These are phyloP conservation scores for Trissolcus japonicus DNA, from an alignment of 2,888 invertebrate species.

Conservation along the genomic window DNA sequence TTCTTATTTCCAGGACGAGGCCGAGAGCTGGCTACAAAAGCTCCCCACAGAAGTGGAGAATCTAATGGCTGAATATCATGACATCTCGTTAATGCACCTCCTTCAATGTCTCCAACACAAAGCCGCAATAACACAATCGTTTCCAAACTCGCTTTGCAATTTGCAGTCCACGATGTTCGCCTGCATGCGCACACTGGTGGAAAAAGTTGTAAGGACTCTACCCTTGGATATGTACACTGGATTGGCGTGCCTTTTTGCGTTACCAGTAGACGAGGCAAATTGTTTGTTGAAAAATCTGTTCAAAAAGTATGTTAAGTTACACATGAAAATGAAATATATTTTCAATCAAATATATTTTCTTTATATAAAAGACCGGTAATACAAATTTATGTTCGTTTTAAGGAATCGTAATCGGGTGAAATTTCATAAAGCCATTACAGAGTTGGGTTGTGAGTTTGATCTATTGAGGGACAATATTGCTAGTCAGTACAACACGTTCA, in stretches of 20 bases:
- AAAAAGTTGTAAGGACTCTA: slow-evolving; percentile 70
- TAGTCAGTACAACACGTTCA: slow-evolving; percentile 59
- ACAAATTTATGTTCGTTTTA: slow-evolving; percentile 16
- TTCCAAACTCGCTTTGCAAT: not conserved
- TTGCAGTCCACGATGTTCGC: slow-evolving; percentile 10
- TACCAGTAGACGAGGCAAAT: slow-evolving; percentile 63
- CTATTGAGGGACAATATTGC: slow-evolving; percentile 58
- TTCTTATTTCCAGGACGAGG: slow-evolving; percentile 19
- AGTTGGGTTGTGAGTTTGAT: slow-evolving; percentile 68
- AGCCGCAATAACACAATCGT: slow-evolving; percentile 27
- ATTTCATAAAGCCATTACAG: slow-evolving; percentile 62
- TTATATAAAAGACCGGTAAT: not conserved
- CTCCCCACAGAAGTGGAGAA: slow-evolving; percentile 44
- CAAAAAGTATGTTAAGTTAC: slow-evolving; percentile 18
- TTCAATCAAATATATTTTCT: too few species aligned
- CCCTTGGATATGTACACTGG: slow-evolving; percentile 73
- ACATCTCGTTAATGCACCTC: slow-evolving; percentile 64
- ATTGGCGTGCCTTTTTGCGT: slow-evolving; percentile 69
- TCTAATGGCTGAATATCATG: slow-evolving; percentile 63
- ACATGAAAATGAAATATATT: slow-evolving; percentile 1
- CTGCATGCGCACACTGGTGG: slow-evolving; percentile 64
- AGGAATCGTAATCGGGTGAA: slow-evolving; percentile 62
- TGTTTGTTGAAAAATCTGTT: slow-evolving; percentile 62
- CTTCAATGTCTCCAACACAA: slow-evolving; percentile 62
- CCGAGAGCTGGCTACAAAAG: slow-evolving; percentile 31